Conservation (phyloP, 1,140 invertebrate genomes). For the Mesaphorura yosii region DNA sequence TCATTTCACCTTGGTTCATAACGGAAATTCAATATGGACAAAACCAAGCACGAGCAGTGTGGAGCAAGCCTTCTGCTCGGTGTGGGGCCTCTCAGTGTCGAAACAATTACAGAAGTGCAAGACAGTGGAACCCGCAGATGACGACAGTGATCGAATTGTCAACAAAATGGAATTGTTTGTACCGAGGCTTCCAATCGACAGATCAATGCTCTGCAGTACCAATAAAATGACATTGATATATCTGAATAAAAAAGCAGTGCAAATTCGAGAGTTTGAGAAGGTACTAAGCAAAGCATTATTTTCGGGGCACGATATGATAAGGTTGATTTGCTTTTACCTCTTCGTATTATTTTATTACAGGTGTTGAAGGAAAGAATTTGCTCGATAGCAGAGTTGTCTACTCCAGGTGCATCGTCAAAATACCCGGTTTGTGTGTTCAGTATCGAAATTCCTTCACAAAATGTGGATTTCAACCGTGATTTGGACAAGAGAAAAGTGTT, state of each 20-base stretch:
- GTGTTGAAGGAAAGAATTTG: slow-evolving; percentile 1
- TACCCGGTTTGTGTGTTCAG: slow-evolving; percentile 17
- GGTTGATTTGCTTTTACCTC: background rate
- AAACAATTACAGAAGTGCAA: slow-evolving; percentile 38
- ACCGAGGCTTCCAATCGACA: slow-evolving; percentile 26
- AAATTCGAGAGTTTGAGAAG: slow-evolving; percentile 46
- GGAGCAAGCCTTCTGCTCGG: slow-evolving; percentile 38
- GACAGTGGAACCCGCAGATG: slow-evolving; percentile 31
- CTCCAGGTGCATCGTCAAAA: slow-evolving; percentile 13
- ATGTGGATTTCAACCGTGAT: slow-evolving; percentile 28
- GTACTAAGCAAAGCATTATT: no score
- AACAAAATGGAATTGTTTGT: slow-evolving; percentile 34
- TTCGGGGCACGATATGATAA: background rate
- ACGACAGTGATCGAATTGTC: slow-evolving; percentile 40
- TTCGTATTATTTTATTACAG: slow-evolving; percentile 3
- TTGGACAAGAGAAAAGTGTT: slow-evolving; percentile 15
- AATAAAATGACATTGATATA: slow-evolving; percentile 37
- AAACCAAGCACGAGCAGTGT: slow-evolving; percentile 40
- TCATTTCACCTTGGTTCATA: slow-evolving; percentile 43
- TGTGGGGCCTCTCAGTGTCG: slow-evolving; percentile 40
- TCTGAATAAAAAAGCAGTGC: slow-evolving; percentile 49
- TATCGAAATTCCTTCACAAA: slow-evolving; percentile 12
- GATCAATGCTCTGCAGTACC: slow-evolving; percentile 33
- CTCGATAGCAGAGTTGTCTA: background rate
- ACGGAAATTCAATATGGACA: slow-evolving; percentile 45